Conservation (phyloP, 2,113 vertebrate species). For the Formicarius rufipectus region DNA sequence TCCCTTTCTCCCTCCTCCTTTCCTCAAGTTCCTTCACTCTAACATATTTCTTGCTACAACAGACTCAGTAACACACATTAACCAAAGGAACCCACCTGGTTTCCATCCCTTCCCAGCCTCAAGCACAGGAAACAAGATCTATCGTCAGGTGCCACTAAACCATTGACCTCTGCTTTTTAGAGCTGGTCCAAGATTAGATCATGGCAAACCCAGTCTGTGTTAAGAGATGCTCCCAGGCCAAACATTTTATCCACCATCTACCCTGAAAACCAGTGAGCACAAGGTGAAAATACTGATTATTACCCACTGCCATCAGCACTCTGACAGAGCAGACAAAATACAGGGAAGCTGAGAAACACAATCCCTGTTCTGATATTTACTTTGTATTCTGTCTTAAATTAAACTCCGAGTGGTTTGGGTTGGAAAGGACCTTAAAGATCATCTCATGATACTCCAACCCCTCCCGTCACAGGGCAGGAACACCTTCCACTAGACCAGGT, state of each 20-base stretch:
- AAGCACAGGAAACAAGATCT: neutral
- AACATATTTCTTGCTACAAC: neutral
- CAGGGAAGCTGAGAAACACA: neutral
- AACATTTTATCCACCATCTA: neutral
- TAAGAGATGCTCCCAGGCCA: neutral
- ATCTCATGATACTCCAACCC: fast-evolving
- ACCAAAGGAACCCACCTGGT: neutral
- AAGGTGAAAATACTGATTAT: neutral
- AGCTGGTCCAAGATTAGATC: neutral
- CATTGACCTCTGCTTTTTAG: neutral
- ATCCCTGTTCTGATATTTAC: fast-evolving
- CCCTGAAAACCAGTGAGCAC: neutral
- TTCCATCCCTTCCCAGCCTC: neutral
- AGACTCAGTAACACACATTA: neutral
- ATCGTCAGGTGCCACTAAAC: neutral
- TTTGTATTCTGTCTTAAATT: neutral
- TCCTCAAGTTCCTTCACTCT: neutral
- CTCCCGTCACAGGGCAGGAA: too few relatives aligned
- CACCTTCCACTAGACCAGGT: neutral
- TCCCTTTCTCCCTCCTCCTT: neutral
- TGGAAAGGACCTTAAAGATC: neutral
- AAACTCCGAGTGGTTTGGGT: neutral
- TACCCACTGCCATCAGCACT: neutral
- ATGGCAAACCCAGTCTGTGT: neutral
- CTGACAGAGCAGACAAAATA: neutral